A percentile compares a stretch with the other conserved stretches of the same genome.
phyloP scores from a whole-genome alignment of 2,888 invertebrate species.

The Amorpha juglandis region DNA sequence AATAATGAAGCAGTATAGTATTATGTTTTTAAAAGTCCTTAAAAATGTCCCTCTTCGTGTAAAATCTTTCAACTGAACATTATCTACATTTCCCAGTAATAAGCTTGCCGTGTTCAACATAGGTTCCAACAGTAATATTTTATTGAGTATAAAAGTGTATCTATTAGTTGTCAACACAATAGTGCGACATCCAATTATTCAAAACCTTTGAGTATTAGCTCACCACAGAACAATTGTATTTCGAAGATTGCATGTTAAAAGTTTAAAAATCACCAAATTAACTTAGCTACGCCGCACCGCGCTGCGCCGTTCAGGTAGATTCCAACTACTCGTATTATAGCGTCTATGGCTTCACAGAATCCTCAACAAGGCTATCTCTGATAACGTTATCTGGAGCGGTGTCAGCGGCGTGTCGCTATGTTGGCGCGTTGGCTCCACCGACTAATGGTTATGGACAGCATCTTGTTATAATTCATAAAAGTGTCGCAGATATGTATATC shows the following conservation, averaged over 20 bases:
- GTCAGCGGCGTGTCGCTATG: conserved; percentile 26
- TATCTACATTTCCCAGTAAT: too few species aligned
- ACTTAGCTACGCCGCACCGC: background rate
- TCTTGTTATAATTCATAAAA: conserved; percentile 15
- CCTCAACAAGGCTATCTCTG: conserved; percentile 78
- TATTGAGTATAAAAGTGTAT: too few species aligned
- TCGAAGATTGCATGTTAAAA: background rate
- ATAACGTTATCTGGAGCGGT: conserved; percentile 74
- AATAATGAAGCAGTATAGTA: background rate
- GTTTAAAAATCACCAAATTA: too few species aligned
- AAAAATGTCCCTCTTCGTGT: too few species aligned
- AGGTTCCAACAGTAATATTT: too few species aligned
- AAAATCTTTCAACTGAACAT: too few species aligned
- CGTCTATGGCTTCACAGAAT: conserved; percentile 65
- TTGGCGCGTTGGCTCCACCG: conserved; percentile 20
- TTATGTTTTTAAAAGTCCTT: background rate
- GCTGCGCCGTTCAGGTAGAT: background rate
- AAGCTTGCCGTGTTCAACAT: too few species aligned
- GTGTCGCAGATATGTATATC: background rate
- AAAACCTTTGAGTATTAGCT: background rate
- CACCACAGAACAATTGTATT: background rate
- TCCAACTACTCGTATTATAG: conserved; percentile 24
- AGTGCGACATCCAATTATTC: too few species aligned
- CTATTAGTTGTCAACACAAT: too few species aligned
- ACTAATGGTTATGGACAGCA: conserved; percentile 22